Evolutionary conservation across 2,113 vertebrate species (phyloP).

Genomic region (Perca flavescens): DNA sequence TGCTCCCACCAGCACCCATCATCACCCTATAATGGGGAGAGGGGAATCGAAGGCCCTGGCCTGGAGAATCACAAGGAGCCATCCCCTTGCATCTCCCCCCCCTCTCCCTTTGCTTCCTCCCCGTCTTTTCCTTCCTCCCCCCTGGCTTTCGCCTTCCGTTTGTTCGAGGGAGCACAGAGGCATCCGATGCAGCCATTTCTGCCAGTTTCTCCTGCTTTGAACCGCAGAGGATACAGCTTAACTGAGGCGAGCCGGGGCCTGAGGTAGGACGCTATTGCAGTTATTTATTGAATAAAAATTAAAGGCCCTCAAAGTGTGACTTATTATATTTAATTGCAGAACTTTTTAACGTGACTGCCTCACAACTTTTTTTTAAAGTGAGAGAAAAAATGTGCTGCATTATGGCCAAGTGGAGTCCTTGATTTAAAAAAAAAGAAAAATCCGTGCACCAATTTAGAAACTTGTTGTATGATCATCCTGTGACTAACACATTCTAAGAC

Average conservation of each 20-base stretch:
- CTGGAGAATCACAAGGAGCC: conserved; percentile 46
- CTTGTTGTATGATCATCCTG: not conserved
- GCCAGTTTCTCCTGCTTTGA: conserved; percentile 71
- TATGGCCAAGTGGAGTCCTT: not conserved
- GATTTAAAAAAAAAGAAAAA: not conserved
- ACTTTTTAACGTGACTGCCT: not conserved
- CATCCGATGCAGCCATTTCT: conserved; percentile 34
- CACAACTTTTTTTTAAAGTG: not conserved
- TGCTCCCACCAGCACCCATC: conserved; percentile 48
- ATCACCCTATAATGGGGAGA: conserved; percentile 48
- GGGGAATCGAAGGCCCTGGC: conserved; percentile 35
- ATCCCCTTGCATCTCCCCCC: conserved; percentile 38
- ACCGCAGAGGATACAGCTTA: conserved; percentile 74
- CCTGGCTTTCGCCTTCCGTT: conserved; percentile 68
- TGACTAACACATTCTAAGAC: not conserved
- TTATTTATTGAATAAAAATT: not conserved
- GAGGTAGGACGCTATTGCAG: conserved; percentile 66
- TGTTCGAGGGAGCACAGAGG: conserved; percentile 71
- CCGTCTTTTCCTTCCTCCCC: conserved; percentile 77
- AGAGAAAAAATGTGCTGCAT: not conserved
- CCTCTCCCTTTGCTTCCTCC: conserved; percentile 50
- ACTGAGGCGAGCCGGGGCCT: conserved; percentile 58
- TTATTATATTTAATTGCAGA: not conserved
- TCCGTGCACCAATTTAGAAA: not conserved
- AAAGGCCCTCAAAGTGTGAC: not conserved